Evolutionary conservation across 2,888 invertebrate genomes (phyloP).

Genomic region (Tinea semifulvella): DNA sequence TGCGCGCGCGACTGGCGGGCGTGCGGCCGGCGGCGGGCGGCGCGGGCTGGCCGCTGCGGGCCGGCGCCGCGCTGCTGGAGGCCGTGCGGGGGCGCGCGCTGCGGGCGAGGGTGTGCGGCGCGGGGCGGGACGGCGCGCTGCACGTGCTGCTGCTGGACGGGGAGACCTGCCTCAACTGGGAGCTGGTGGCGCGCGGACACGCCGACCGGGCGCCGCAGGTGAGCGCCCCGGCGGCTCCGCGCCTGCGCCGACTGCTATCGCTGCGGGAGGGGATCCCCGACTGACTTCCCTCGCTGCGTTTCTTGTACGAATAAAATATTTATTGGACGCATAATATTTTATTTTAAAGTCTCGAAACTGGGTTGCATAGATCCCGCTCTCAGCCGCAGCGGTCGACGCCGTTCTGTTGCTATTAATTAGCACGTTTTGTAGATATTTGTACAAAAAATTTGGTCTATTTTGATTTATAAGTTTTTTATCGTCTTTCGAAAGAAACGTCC

Average conservation of each 20-base stretch:
- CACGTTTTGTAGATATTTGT: no score
- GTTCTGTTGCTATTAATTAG: no score
- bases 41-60: conserved; percentile 53
- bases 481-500: no score
- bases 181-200: conserved; percentile 53
- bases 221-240: conserved; percentile 10
- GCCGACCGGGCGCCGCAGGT: conserved; percentile 35
- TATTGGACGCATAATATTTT: no score
- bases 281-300: not conserved
- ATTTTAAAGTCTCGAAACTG: no score
- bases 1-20: conserved; percentile 56
- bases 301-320: no score
- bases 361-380: not conserved
- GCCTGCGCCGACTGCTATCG: conserved; percentile 7
- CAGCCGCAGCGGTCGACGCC: not conserved
- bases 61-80: conserved; percentile 41
- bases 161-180: conserved; percentile 57
- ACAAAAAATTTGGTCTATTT: no score
- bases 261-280: conserved; percentile 17
- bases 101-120: conserved; percentile 37
- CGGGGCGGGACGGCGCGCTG: conserved; percentile 28
- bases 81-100: conserved; percentile 38
- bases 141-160: conserved; percentile 60
- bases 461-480: no score
- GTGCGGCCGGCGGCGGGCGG: conserved; percentile 43